These are phyloP conservation scores for Plectropomus leopardus DNA, from an alignment of 2,113 vertebrate species.

Conservation along the genomic window DNA sequence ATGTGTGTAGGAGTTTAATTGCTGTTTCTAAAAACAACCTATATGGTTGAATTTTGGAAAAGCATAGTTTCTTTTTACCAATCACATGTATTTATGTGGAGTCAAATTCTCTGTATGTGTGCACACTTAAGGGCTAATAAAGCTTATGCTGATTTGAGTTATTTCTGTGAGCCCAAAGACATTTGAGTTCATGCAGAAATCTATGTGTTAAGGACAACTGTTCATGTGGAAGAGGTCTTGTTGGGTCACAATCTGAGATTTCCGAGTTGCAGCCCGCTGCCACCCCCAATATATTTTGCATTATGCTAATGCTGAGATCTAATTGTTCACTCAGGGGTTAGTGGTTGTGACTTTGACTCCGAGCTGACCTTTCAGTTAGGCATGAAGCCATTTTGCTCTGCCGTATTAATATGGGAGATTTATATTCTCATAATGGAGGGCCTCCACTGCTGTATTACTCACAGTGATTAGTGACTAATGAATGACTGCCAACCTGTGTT, in stretches of 20 bases:
- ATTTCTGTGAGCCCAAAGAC: neutral
- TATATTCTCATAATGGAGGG: conserved; percentile 61
- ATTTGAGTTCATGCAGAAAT: neutral
- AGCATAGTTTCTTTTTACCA: no score
- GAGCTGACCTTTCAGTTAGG: conserved; percentile 47
- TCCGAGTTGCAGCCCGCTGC: neutral
- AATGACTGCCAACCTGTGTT: conserved; percentile 62
- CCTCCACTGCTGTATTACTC: conserved; percentile 56
- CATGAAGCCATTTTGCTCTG: conserved; percentile 44
- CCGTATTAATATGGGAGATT: conserved; percentile 62
- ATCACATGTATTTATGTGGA: no score
- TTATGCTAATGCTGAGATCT: conserved; percentile 40
- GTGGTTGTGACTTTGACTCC: conserved; percentile 52
- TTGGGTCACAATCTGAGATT: neutral
- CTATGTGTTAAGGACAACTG: neutral
- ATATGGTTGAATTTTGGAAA: no score
- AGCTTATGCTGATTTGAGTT: neutral
- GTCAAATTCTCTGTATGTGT: no score
- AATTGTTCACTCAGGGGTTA: conserved; percentile 51
- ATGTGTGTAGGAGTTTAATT: no score
- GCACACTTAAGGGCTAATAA: no score
- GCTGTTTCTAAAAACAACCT: no score
- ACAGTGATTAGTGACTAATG: conserved; percentile 71
- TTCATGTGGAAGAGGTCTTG: neutral
- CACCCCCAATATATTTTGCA: conserved; percentile 11